These are phyloP conservation scores for Tinamus major DNA, from an alignment of 2,797 vertebrate genomes.

Conservation along the genomic window DNA sequence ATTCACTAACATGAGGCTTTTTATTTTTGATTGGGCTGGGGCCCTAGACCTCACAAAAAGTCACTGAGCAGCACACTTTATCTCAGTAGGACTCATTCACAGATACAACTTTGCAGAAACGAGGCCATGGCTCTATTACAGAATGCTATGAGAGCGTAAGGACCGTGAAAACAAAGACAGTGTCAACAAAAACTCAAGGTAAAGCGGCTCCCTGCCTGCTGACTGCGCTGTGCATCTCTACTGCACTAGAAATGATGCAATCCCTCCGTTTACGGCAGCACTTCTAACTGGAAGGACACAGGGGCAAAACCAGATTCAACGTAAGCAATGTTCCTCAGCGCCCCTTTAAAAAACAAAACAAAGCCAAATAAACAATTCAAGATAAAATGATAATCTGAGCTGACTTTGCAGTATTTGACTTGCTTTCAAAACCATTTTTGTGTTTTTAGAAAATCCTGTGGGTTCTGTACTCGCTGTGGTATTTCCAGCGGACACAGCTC, in stretches of 20 bases:
- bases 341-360: slow-evolving; percentile 34
- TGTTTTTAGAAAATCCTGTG: slow-evolving; percentile 68
- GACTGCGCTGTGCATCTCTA: neutral
- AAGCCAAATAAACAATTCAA: slow-evolving; percentile 34
- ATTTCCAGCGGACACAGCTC: slow-evolving; percentile 74
- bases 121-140: neutral
- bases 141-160: neutral
- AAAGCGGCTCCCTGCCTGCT: neutral
- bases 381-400: slow-evolving; percentile 44
- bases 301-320: slow-evolving; percentile 26
- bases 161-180: neutral
- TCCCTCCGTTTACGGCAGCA: neutral
- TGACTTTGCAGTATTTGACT: slow-evolving; percentile 50
- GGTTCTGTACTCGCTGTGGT: slow-evolving; percentile 63
- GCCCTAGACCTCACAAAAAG: neutral
- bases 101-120: neutral
- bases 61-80: neutral
- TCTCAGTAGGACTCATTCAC: neutral
- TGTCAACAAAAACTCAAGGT: neutral
- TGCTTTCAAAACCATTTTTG: slow-evolving; percentile 45
- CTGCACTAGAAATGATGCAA: slow-evolving; percentile 23
- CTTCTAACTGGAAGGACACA: neutral
- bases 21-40: neutral
- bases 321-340: neutral
- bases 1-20: neutral